Evolutionary conservation across 92 coral and sea anemone genomes (phyloP), one percentile per base, ranked within the genome.

Genomic region (Phenganax stokvisi): DNA sequence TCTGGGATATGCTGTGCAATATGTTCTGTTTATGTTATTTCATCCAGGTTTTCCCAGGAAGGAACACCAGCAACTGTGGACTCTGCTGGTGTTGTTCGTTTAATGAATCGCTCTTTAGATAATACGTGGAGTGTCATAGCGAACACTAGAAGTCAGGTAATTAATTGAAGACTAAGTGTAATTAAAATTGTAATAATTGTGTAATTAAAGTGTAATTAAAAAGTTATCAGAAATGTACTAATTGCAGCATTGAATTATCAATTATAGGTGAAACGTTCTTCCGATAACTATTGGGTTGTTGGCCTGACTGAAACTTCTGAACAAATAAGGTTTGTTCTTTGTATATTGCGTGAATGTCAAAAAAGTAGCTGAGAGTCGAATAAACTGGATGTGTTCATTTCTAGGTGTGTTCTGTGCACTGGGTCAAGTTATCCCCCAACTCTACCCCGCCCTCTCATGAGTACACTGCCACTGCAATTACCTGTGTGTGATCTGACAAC

Each of bases 281-380:
- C 98, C 51, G 98, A 94, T 78, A 88, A 91, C 85, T 94, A 94
- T 71, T 94, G 98, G 98, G 89, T 94, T 51, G 92, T 94, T 67
- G 98, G 98, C n/a, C 81, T 94, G 25, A 91, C 86, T 58, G 97
- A 94, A 82, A 81, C 86, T 72, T 81, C 90, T 51, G 93, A 89
- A 60, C 98, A 91, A 66, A 84, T 94, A 37, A 90, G 98, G 98
- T 94, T 51, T 56, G 77, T 73, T 28, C 10, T 61, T 12, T 15
- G 67, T 7, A 17, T 15, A 0, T 6, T 5, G 67, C 3, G n/a
- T 13, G n/a, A 15, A 3, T 28, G 9, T 61, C 67, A 15, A 61
- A 61, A 61, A 28, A 7, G 27, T 17, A 61, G 67, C 67, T 3
- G 67, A 28, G 28, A 17, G 12, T 74, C 47, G 13, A 47, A 13